Evolutionary conservation across 2,888 invertebrate species (phyloP), one percentile per base, ranked within the genome.

Genomic region (Palloptera scutellata): DNA sequence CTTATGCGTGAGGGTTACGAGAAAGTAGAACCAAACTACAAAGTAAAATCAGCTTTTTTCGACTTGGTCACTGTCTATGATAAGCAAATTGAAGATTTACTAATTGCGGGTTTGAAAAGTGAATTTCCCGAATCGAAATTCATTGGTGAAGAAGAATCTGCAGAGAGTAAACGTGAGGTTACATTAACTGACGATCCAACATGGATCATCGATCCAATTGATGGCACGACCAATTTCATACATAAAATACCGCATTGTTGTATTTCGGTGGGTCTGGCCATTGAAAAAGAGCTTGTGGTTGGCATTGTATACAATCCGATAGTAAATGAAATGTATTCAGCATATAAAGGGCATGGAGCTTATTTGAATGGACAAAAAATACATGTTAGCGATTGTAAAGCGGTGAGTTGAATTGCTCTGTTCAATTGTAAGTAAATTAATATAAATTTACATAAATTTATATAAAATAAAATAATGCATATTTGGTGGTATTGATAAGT

Each of bases 141-240:
- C 78, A 93, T 96, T 72, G 94, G 92, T 3, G 95, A 96, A 83
- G 95, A 95, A 81, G 80, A 83, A 58, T 79, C 80, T 4, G 79
- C 83, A 0, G 86, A 81, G 0, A 73, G 67, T 11, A 78, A 80
- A 30, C 74, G 77, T 0, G 82, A 82, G 3, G 73, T 78, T 0
- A 76, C 74, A 17, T 85, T 93, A 73, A 93, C 92, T 0, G 88
- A 92, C 79, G 88, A 87, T 12, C 94, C 95, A 19, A 96, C 95
- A 0, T 94, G 93, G 93, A 90, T 94, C 64, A 91, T 94, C 70
- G 93, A 96, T 85, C 95, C 95, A 6, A 92, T 96, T 62, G 95
- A 96, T 86, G 95, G 95, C 41, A 96, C 95, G 3, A 89, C 90
- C 58, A 96, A 96, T 86, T 95, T 94, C 80, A 89, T 94, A 12